Evolutionary conservation across 30 jellyfish, hydroid and myxozoan species (phyloP).

Genomic region (Chironex yamaguchii): DNA sequence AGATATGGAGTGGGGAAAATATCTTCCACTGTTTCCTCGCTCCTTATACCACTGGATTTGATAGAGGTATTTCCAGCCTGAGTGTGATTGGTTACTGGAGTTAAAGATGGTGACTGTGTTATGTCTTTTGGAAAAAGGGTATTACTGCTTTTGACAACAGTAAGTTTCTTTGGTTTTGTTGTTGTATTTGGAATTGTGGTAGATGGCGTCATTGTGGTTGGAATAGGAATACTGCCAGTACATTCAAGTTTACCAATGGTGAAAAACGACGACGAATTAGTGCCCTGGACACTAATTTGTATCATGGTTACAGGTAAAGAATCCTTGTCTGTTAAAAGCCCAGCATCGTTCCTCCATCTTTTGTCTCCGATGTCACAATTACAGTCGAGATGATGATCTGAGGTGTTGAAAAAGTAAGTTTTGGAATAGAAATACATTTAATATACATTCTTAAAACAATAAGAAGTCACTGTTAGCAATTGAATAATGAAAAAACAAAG

Average conservation of each 20-base stretch:
- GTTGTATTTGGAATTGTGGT: slow-evolving; percentile 11
- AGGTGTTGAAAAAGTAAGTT: too few species aligned
- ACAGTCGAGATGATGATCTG: slow-evolving; percentile 89
- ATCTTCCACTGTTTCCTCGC: slow-evolving; percentile 47
- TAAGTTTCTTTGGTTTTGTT: slow-evolving; percentile 12
- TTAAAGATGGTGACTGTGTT: not conserved
- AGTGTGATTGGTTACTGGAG: not conserved
- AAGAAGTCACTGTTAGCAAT: too few species aligned
- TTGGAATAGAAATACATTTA: too few species aligned
- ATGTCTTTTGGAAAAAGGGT: not conserved
- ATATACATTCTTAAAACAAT: too few species aligned
- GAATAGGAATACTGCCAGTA: slow-evolving; percentile 85
- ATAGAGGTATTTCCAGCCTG: not conserved
- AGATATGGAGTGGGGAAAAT: slow-evolving; percentile 93
- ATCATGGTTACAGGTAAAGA: slow-evolving; percentile 87
- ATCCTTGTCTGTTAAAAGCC: slow-evolving; percentile 82
- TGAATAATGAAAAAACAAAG: too few species aligned
- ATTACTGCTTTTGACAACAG: not conserved
- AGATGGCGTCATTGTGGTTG: slow-evolving; percentile 79
- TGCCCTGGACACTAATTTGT: slow-evolving; percentile 76
- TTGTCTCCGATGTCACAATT: slow-evolving; percentile 93
- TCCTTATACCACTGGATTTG: not conserved
- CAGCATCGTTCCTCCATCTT: slow-evolving; percentile 89
- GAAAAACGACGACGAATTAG: slow-evolving; percentile 71
- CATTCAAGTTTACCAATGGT: slow-evolving; percentile 92